A percentile compares a stretch with the other conserved stretches of the same genome.
phyloP scores from a whole-genome alignment of 2,113 vertebrate species.

The Ameiurus melas region DNA sequence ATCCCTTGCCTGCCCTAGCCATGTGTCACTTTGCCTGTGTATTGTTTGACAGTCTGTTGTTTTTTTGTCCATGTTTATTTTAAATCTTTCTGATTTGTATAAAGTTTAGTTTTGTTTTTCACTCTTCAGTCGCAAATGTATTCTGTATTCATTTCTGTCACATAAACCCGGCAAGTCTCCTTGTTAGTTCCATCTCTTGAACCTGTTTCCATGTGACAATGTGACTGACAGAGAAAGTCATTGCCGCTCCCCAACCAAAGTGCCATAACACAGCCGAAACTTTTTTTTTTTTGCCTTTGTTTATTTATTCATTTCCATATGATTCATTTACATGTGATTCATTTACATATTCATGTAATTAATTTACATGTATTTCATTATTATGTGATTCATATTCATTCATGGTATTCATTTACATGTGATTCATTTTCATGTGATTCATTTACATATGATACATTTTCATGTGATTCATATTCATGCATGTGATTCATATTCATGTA shows the following conservation, averaged over 20 bases:
- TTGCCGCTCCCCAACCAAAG: constrained; percentile 11
- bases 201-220: background rate
- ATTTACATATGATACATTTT: too few species aligned
- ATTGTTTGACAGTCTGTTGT: background rate
- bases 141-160: background rate
- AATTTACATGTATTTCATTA: too few species aligned
- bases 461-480: too few species aligned
- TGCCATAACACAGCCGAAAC: constrained; percentile 27
- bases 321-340: too few species aligned
- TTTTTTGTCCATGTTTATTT: background rate
- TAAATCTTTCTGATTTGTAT: background rate
- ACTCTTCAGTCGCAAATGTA: background rate
- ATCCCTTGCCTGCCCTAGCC: background rate
- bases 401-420: too few species aligned
- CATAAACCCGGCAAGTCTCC: background rate
- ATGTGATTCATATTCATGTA: too few species aligned
- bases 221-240: background rate
- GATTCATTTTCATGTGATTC: too few species aligned
- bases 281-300: too few species aligned
- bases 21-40: background rate
- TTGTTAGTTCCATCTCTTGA: background rate
- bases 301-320: too few species aligned
- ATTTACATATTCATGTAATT: too few species aligned
- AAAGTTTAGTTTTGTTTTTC: background rate
- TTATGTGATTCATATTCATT: too few species aligned